Conservation (phyloP, 1,140 invertebrate species). For the Drosophila gunungcola region DNA sequence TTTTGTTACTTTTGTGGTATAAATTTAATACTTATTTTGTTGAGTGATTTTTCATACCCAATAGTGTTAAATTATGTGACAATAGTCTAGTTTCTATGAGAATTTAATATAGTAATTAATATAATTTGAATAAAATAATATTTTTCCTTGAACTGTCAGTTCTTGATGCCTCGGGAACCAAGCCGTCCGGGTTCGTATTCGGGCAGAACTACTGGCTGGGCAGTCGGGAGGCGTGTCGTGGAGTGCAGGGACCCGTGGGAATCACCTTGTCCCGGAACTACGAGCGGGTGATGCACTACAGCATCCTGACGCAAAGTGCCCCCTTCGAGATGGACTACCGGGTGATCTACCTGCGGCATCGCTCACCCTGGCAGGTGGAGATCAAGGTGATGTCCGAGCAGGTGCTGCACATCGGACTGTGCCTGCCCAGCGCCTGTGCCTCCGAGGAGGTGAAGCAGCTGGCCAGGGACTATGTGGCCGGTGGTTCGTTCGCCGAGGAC, state of each 20-base stretch:
- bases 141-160: slow-evolving; percentile 36
- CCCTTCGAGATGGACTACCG: slow-evolving; percentile 81
- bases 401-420: slow-evolving; percentile 81
- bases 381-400: slow-evolving; percentile 80
- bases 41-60: no score
- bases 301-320: slow-evolving; percentile 67
- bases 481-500: slow-evolving; percentile 54
- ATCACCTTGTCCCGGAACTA: slow-evolving; percentile 74
- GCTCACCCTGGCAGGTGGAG: slow-evolving; percentile 83
- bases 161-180: slow-evolving; percentile 78
- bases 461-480: slow-evolving; percentile 59
- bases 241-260: slow-evolving; percentile 57
- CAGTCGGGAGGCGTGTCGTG: slow-evolving; percentile 67
- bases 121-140: not conserved
- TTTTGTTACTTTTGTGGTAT: not conserved
- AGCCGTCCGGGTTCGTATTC: slow-evolving; percentile 74
- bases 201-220: slow-evolving; percentile 84
- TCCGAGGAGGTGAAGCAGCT: slow-evolving; percentile 72
- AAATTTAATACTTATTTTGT: no score
- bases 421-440: slow-evolving; percentile 72
- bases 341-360: slow-evolving; percentile 75
- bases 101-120: no score
- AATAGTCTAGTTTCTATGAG: no score
- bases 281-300: slow-evolving; percentile 73
- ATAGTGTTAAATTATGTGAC: no score